Evolutionary conservation across 2,888 invertebrate genomes (phyloP), one percentile per base, ranked within the genome.

Genomic region (Gastracanthus pulcherrimus): DNA sequence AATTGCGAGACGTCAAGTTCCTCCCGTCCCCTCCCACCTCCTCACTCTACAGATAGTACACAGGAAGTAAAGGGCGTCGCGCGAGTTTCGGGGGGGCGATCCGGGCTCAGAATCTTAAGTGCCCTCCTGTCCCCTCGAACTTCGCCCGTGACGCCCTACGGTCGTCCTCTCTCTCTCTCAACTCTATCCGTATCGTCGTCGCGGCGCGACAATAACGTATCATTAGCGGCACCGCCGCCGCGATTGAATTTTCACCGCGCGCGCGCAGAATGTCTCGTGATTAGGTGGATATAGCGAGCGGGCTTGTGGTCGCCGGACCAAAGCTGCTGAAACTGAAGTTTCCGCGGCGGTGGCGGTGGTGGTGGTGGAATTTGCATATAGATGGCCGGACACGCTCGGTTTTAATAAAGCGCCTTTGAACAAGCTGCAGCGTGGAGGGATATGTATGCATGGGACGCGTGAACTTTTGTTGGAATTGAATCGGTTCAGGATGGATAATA

Each of bases 391-490:
- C 70, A 58, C 74, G 58, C 66, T 77, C 31, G 19, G 34, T 75
- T 78, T 78, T 78, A 78, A 81, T 81, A 81, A 71, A 74, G 36
- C 60, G 67, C 60, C 67, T 75, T 80, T 75, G 74, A 75, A 69
- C 29, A 36, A 31, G 38, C 11, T 29, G 13, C 55, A 19, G 64
- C 45, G 69, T n/a, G 2, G 45, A 5, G 16, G 23, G 48, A 23
- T 66, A 34, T 79, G 23, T 72, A 67, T 60, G 62, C 62, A 67
- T 41, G 70, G 60, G 62, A 62, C 67, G 48, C 62, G 36, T 74
- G 41, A 66, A 76, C 62, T 75, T 69, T 62, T 16, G 16, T 0
- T 26, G 26, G 19, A 70, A 74, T 74, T 80, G 79, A 80, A 80
- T 74, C 41, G 66, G 7, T 13, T 23, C 36, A 41, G 36, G 16